Evolutionary conservation across 2,797 vertebrate species (phyloP), one percentile per base, ranked within the genome.

Genomic region (Prunella strophiata): DNA sequence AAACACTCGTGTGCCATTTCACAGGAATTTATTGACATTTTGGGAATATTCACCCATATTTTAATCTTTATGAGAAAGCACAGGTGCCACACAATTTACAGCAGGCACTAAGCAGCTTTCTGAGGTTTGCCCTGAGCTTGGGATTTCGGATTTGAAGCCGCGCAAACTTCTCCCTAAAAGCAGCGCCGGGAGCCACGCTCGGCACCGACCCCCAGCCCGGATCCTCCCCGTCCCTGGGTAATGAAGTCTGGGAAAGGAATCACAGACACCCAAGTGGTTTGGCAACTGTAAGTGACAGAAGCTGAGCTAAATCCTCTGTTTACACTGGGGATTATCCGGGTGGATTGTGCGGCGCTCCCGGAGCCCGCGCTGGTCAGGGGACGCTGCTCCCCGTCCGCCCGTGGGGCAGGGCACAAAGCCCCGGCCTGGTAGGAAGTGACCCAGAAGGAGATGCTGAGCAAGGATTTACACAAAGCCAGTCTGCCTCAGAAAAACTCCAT

Each of bases 401-500:
- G 96, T 89, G 97, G 98, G 98, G 98, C 98, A 98, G 92, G 72
- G 93, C 98, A 98, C 98, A 98, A 98, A 98, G 98, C 97, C 95
- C 95, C 96, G 98, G 98, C 98, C 98, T 98, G 98, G 98, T 98
- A 99, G 99, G 99, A 99, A 99, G 98, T 99, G 99, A 99, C 99
- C 99, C 99, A 99, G 99, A 99, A 99, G 99, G 98, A 97, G 98
- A 98, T 98, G 97, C 97, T 96, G 98, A 98, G 97, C 98, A 97
- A 97, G 98, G 98, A 98, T 99, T 99, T 98, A 98, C 97, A 99
- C 98, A 98, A 98, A 98, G 99, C 98, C 99, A 98, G 98, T 94
- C 98, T 98, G 98, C 97, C 97, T 98, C 97, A 97, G 88, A 98
- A 98, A 98, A 98, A 97, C 98, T 98, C 98, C 98, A 98, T 98